phyloP scores from a whole-genome alignment of 2,113 vertebrate species.

The Paramisgurnus dabryanus region DNA sequence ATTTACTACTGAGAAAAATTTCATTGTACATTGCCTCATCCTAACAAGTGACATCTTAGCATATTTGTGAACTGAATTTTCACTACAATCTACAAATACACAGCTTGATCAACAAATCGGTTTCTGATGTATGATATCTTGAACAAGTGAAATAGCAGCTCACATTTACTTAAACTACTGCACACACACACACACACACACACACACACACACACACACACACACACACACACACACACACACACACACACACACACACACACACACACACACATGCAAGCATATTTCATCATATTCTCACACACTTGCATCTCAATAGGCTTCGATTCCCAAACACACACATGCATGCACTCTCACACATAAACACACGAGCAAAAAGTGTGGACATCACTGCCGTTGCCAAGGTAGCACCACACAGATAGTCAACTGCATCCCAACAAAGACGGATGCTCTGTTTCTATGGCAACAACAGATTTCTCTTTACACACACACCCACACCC shows the following conservation, averaged over 20 bases:
- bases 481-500: background rate
- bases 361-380: constrained; percentile 25
- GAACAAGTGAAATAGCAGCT: background rate
- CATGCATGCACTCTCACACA: background rate
- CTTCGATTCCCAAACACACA: constrained; percentile 14
- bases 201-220: constrained; percentile 13
- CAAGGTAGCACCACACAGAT: constrained; percentile 45
- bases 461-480: constrained; percentile 44
- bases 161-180: constrained; percentile 20
- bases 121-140: background rate
- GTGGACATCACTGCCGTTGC: constrained; percentile 37
- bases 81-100: background rate
- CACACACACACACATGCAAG: constrained; percentile 21
- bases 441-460: constrained; percentile 49
- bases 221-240: constrained; percentile 24
- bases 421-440: constrained; percentile 47
- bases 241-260: constrained; percentile 8
- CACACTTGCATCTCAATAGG: too few species aligned
- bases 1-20: too few species aligned
- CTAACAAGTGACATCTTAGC: too few species aligned
- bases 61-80: background rate
- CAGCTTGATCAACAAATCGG: background rate
- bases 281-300: too few species aligned
- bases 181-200: constrained; percentile 10
- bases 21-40: too few species aligned